Evolutionary conservation across 2,797 vertebrate genomes (phyloP).

Genomic region (Cossypha caffra): DNA sequence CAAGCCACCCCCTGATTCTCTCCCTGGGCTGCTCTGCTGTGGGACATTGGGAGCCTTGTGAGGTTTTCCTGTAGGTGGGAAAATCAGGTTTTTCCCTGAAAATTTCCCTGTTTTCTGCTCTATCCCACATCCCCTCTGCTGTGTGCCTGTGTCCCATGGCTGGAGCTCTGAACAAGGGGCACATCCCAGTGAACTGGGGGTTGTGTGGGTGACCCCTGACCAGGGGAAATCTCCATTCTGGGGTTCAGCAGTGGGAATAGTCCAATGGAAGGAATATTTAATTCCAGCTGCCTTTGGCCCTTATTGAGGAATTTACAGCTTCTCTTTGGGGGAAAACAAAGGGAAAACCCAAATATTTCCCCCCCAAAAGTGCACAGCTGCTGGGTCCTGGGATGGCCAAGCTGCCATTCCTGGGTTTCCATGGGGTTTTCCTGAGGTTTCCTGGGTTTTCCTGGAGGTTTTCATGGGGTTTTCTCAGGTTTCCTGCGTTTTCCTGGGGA

Average conservation of each 20-base stretch:
- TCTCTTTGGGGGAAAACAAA: no score
- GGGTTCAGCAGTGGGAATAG: background rate
- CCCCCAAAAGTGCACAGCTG: no score
- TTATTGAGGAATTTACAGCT: background rate
- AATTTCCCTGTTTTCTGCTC: background rate
- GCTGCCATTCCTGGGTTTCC: background rate
- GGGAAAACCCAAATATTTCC: no score
- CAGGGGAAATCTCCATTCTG: rapidly evolving
- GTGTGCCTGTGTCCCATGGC: rapidly evolving
- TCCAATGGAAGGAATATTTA: background rate
- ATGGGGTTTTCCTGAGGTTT: no score
- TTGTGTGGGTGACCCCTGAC: rapidly evolving
- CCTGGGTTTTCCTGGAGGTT: no score
- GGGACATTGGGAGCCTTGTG: rapidly evolving
- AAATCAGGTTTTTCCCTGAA: background rate
- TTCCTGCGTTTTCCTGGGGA: no score
- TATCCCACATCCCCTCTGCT: background rate
- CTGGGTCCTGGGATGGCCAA: no score
- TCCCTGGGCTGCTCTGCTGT: no score
- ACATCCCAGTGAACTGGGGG: background rate
- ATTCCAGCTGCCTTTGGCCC: background rate
- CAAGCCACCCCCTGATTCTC: no score
- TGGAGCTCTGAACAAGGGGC: background rate
- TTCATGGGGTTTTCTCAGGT: no score
- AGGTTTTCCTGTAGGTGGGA: background rate